Percentiles rank a stretch among this genome's conserved stretches.
Evolutionary conservation across 2,113 vertebrate genomes (phyloP).

Genomic region (Hystrix cristata): DNA sequence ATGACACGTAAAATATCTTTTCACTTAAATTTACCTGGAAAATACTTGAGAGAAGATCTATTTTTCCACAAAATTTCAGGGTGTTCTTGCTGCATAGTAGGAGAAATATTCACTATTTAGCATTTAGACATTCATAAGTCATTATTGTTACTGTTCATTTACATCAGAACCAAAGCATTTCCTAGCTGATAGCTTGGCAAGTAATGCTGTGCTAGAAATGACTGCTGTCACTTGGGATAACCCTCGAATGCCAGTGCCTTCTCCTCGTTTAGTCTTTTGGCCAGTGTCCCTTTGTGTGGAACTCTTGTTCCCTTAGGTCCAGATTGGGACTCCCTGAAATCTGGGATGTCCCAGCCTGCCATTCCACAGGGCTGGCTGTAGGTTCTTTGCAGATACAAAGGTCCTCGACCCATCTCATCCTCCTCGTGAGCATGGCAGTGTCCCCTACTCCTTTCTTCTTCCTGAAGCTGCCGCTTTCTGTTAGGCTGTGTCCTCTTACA

Average conservation of each 20-base stretch:
- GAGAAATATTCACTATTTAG: neutral
- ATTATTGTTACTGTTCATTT: neutral
- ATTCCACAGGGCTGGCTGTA: neutral
- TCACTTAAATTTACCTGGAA: neutral
- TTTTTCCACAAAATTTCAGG: neutral
- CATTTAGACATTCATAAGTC: neutral
- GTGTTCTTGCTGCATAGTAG: neutral
- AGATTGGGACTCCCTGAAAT: neutral
- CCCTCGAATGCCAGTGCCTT: neutral
- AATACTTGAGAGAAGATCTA: slow-evolving; percentile 7
- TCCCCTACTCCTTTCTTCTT: neutral
- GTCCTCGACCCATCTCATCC: neutral
- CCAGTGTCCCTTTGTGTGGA: neutral
- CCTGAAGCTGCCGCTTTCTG: neutral
- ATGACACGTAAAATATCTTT: neutral
- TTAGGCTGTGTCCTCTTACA: no score
- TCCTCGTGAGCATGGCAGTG: neutral
- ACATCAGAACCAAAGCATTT: neutral
- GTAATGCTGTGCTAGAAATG: neutral
- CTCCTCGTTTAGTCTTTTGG: neutral
- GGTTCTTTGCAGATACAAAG: neutral
- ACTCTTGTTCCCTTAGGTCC: neutral
- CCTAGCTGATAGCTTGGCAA: neutral
- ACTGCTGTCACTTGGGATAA: neutral
- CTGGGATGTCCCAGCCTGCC: neutral